Evolutionary conservation across 2,113 vertebrate genomes (phyloP), one percentile per base, ranked within the genome.

Genomic region (Albula glossodonta): DNA sequence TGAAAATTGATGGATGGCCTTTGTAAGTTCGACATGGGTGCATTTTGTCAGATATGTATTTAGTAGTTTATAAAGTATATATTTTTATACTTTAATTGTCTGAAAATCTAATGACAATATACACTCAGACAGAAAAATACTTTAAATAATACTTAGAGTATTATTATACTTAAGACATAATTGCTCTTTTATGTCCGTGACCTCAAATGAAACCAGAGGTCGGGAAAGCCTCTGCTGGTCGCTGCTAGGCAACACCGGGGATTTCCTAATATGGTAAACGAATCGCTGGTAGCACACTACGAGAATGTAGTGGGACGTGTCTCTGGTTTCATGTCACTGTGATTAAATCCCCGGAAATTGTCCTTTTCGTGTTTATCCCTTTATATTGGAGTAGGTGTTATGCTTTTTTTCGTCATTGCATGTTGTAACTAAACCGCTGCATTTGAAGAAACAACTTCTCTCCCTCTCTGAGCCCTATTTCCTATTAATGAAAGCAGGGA

Each of bases 261-360:
- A 93, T 93, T 93, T 93, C 94, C 93, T 94, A 93, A 93, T 95
- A 94, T 94, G 93, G 93, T 70, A 90, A 92, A 84, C 87, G 86
- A 48, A 80, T 88, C 81, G 90, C 88, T 90, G 90, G 89, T 83
- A 87, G 80, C 81, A 87, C 90, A 82, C 83, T 80, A 81, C 92
- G 93, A 92, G 92, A 66, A 92, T 93, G 92, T 91, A 90, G 31
- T 9, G 15, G 52, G 57, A 31, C 4, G 19, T 2, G 31, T 83
- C 31, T 60, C 82, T 13, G 56, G 7, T 60, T 52, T 52, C 51
- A 48, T 60, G 57, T n/a, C 70, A 19, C 10, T n/a, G 31, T 5
- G n/a, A 74, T 74, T 74, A 31, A 31, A 74, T n/a, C 10, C n/a
- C n/a, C 22, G 70, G 6, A 9, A 31, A 31, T n/a, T 2, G 70